phyloP scores from a whole-genome alignment of 2,888 invertebrate species.

The Heliothis peltigera region DNA sequence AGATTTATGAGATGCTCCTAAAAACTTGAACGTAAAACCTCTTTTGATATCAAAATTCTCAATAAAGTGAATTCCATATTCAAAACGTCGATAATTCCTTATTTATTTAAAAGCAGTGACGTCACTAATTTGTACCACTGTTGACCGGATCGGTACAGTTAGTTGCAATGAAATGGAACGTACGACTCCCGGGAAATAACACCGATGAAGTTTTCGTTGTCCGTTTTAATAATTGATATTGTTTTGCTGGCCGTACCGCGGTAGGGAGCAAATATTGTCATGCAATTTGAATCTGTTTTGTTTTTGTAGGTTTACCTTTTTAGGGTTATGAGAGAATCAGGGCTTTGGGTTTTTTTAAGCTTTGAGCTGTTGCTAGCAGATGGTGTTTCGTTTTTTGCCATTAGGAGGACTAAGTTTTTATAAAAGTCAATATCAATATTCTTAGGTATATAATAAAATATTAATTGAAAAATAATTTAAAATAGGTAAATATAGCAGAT shows the following conservation, averaged over 20 bases:
- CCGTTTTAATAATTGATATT: slow-evolving; percentile 62
- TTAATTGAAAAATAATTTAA: too few relatives aligned
- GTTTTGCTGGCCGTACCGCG: slow-evolving; percentile 46
- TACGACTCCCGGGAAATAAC: slow-evolving; percentile 63
- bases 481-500: too few relatives aligned
- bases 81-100: slow-evolving; percentile 11
- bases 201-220: slow-evolving; percentile 57
- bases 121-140: slow-evolving; percentile 56
- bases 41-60: too few relatives aligned
- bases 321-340: not conserved
- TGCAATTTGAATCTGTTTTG: slow-evolving; percentile 20
- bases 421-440: too few relatives aligned
- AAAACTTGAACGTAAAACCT: too few relatives aligned
- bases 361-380: not conserved
- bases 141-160: slow-evolving; percentile 39
- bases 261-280: slow-evolving; percentile 38
- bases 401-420: too few relatives aligned
- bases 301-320: slow-evolving; percentile 24
- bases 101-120: slow-evolving; percentile 49
- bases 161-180: slow-evolving; percentile 64
- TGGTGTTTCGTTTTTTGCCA: not conserved
- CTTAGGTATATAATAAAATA: too few relatives aligned
- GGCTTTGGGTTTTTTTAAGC: not conserved
- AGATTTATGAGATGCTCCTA: too few relatives aligned
- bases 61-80: slow-evolving; percentile 10